A percentile compares a stretch with the other conserved stretches of the same genome.
phyloP scores from a whole-genome alignment of 2,797 vertebrate species.

The Enteromius viviparus region DNA sequence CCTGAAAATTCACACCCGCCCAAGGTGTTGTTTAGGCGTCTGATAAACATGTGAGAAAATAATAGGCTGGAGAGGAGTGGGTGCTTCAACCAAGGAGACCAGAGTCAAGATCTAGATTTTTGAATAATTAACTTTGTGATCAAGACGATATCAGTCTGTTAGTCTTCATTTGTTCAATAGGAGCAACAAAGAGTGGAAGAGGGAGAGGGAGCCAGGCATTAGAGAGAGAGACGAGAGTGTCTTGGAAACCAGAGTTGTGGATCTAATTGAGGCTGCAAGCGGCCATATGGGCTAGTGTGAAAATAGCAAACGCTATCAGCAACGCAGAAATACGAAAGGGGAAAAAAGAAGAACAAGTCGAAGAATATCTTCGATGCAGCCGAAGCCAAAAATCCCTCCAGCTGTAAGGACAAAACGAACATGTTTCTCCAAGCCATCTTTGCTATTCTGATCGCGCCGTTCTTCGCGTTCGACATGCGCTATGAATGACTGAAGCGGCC shows the following conservation, averaged over 20 bases:
- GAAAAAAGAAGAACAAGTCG: conserved; percentile 62
- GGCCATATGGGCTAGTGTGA: conserved; percentile 84
- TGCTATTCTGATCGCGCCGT: conserved; percentile 10
- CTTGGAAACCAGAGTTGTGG: conserved; percentile 78
- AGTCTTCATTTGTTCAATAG: conserved; percentile 65
- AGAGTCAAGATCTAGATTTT: conserved; percentile 66
- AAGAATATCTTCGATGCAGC: conserved; percentile 67
- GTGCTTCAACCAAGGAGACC: conserved; percentile 68
- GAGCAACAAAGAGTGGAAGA: conserved; percentile 71
- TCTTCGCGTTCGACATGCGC: neutral
- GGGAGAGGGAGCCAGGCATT: conserved; percentile 52
- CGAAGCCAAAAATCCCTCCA: conserved; percentile 58
- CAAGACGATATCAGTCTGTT: conserved; percentile 68
- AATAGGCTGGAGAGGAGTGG: conserved; percentile 72
- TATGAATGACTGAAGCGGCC: conserved; percentile 25
- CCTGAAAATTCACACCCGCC: conserved; percentile 85
- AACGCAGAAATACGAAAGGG: conserved; percentile 63
- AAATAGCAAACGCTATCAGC: conserved; percentile 81
- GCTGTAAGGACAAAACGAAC: conserved; percentile 55
- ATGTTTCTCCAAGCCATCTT: conserved; percentile 43
- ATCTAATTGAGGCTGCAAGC: conserved; percentile 80
- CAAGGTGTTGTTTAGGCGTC: conserved; percentile 85
- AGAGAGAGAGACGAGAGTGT: conserved; percentile 69
- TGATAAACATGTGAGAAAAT: conserved; percentile 85
- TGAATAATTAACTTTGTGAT: conserved; percentile 66